Percentiles rank a stretch among this genome's conserved stretches.
These are phyloP conservation scores for Spinibarbus caldwelli DNA, from an alignment of 2,797 vertebrate species.

Conservation along the genomic window DNA sequence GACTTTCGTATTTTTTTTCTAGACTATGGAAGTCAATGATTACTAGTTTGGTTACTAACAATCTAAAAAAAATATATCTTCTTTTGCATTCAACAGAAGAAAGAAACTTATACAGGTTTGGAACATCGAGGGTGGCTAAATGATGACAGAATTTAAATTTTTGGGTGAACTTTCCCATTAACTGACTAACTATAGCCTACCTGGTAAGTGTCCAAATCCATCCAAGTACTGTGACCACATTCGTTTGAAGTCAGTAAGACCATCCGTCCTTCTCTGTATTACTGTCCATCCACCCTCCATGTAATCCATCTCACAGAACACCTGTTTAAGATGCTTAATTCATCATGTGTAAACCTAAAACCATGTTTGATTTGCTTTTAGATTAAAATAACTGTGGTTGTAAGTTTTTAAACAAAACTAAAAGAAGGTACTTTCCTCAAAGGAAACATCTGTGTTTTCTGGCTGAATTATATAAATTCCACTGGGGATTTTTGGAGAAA, in stretches of 20 bases:
- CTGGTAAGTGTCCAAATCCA: slow-evolving; percentile 90
- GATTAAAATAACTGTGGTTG: slow-evolving; percentile 6
- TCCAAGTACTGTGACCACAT: slow-evolving; percentile 86
- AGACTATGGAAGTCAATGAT: no score
- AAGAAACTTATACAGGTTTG: background rate
- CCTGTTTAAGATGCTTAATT: slow-evolving; percentile 71
- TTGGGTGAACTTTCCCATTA: background rate
- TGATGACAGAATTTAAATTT: background rate
- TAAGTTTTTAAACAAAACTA: slow-evolving; percentile 2
- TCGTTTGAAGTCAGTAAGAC: slow-evolving; percentile 85
- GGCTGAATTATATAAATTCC: slow-evolving; percentile 92
- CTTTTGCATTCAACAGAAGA: background rate
- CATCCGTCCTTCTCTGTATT: slow-evolving; percentile 87
- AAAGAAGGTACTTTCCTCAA: slow-evolving; percentile 82
- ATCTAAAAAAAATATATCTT: background rate
- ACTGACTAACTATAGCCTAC: slow-evolving; percentile 67
- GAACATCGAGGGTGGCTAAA: background rate
- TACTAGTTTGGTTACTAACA: background rate
- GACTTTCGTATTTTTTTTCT: background rate
- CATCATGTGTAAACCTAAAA: background rate
- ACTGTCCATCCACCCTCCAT: slow-evolving; percentile 93
- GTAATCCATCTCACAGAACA: slow-evolving; percentile 95
- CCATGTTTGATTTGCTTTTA: background rate
- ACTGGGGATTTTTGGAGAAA: slow-evolving; percentile 90
- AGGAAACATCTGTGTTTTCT: slow-evolving; percentile 86